These are phyloP conservation scores for Conistra vaccinii DNA, from an alignment of 2,888 invertebrate species.

Conservation along the genomic window DNA sequence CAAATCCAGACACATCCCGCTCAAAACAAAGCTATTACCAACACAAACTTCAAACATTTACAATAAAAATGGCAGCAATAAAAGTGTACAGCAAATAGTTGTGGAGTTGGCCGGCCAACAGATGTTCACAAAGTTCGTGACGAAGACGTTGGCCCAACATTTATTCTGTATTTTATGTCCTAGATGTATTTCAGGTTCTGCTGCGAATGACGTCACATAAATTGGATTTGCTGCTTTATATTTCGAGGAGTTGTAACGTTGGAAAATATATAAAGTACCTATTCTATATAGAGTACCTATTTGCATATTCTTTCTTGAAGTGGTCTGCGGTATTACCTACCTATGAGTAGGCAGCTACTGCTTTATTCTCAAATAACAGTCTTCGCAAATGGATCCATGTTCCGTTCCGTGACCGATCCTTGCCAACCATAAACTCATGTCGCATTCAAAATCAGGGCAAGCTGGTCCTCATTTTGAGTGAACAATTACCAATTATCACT, in stretches of 20 bases:
- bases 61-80: constrained; percentile 50
- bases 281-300: neutral
- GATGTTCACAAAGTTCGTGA: constrained; percentile 40
- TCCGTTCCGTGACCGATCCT: neutral
- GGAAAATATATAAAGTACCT: neutral
- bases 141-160: constrained; percentile 30
- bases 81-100: constrained; percentile 47
- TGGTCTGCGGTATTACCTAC: neutral
- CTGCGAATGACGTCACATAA: constrained; percentile 17
- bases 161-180: constrained; percentile 44
- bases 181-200: constrained; percentile 36
- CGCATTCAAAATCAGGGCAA: neutral
- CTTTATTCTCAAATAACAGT: neutral
- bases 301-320: neutral
- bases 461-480: no score
- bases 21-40: constrained; percentile 34
- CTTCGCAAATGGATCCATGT: neutral
- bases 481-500: no score
- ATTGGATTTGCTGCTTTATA: constrained; percentile 28
- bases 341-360: no score
- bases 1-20: neutral
- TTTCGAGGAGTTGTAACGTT: constrained; percentile 11
- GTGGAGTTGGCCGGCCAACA: constrained; percentile 41
- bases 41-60: constrained; percentile 41
- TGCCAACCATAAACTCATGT: neutral